phyloP scores from a whole-genome alignment of 2,888 invertebrate genomes.

The Melanostoma scalare region DNA sequence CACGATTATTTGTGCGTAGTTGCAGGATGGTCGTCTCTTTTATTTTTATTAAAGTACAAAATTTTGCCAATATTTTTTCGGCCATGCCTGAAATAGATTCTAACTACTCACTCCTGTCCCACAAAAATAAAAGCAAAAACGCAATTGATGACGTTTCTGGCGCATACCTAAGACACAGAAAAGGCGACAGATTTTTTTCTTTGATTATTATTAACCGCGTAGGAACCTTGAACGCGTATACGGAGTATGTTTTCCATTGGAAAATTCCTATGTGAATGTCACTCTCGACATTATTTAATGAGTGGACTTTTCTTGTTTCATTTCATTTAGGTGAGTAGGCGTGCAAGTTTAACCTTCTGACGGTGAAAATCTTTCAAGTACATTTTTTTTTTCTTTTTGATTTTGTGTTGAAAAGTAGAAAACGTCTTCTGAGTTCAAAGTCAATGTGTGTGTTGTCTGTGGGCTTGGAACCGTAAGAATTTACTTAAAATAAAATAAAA shows the following conservation, averaged over 20 bases:
- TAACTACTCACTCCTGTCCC: too few relatives aligned
- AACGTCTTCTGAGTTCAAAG: slow-evolving; percentile 55
- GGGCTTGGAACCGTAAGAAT: background rate
- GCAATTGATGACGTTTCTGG: slow-evolving; percentile 42
- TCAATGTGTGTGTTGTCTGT: slow-evolving; percentile 29
- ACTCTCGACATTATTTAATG: slow-evolving; percentile 33
- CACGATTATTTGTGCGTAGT: too few relatives aligned
- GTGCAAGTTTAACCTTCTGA: slow-evolving; percentile 47
- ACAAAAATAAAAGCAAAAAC: slow-evolving; percentile 12
- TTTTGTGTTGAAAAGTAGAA: slow-evolving; percentile 3
- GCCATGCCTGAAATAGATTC: background rate
- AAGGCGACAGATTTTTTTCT: background rate
- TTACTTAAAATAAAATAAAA: background rate
- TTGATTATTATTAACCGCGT: slow-evolving; percentile 19
- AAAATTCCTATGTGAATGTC: slow-evolving; percentile 60
- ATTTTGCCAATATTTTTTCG: background rate
- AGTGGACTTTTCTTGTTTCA: background rate
- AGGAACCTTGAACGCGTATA: slow-evolving; percentile 40
- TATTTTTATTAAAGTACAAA: background rate
- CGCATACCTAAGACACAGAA: slow-evolving; percentile 10
- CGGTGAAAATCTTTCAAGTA: slow-evolving; percentile 24
- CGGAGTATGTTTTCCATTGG: slow-evolving; percentile 30
- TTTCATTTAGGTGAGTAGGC: slow-evolving; percentile 34
- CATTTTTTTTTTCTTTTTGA: slow-evolving; percentile 19
- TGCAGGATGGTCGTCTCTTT: too few relatives aligned